These are phyloP conservation scores for Narcine bancroftii DNA, from an alignment of 2,113 vertebrate genomes.

Conservation along the genomic window DNA sequence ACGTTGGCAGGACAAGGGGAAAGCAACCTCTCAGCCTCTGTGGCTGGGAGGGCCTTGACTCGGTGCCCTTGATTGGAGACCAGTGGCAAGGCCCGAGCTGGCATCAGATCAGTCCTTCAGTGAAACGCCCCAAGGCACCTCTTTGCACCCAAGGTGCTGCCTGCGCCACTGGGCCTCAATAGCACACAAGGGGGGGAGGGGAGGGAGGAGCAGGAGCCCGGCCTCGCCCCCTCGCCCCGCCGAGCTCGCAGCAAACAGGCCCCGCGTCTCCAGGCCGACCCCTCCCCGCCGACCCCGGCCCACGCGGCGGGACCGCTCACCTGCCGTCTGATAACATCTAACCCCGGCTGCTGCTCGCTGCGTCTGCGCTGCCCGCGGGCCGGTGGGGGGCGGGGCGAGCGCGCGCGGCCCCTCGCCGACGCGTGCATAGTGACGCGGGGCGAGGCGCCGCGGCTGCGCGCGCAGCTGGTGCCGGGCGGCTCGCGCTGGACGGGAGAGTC, in stretches of 20 bases:
- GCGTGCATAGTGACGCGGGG: background rate
- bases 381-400: slow-evolving; percentile 27
- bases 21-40: background rate
- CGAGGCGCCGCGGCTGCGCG: background rate
- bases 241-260: background rate
- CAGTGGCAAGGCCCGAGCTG: too few relatives aligned
- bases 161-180: background rate
- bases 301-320: background rate
- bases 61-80: background rate
- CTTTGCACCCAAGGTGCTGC: background rate
- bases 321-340: slow-evolving; percentile 37
- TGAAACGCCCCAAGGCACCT: background rate
- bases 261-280: background rate
- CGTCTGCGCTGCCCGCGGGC: background rate
- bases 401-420: slow-evolving; percentile 5
- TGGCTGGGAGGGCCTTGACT: background rate
- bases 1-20: background rate
- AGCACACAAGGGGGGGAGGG: too few relatives aligned
- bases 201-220: too few relatives aligned
- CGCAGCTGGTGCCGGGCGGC: background rate
- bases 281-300: too few relatives aligned
- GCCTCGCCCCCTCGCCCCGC: too few relatives aligned
- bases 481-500: too few relatives aligned
- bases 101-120: background rate
- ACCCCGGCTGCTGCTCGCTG: slow-evolving; percentile 8